phyloP scores from a whole-genome alignment of 1,140 invertebrate genomes.

The Tenebrio molitor region DNA sequence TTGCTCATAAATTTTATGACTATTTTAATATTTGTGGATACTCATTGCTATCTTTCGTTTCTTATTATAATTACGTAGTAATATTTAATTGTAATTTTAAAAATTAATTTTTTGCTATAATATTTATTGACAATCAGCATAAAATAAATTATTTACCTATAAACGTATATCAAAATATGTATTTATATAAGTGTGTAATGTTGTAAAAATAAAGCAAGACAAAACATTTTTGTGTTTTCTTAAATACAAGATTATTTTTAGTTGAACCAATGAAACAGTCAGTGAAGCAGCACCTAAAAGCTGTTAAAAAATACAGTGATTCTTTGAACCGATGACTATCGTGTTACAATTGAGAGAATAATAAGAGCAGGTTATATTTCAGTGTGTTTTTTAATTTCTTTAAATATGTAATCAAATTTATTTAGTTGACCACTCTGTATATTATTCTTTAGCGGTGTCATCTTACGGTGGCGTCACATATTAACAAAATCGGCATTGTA shows the following conservation, averaged over 20 bases:
- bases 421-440: no score
- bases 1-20: background rate
- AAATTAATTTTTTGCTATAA: background rate
- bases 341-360: no score
- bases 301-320: no score
- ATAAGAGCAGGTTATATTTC: no score
- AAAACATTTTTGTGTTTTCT: conserved; percentile 1
- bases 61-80: conserved; percentile 23
- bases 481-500: background rate
- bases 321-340: no score
- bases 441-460: no score
- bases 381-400: no score
- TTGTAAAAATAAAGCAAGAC: conserved; percentile 13
- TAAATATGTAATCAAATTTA: no score
- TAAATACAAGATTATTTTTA: no score
- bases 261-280: no score
- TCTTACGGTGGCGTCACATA: no score
- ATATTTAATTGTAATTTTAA: background rate
- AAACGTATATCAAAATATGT: conserved; percentile 4
- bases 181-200: conserved; percentile 27
- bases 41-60: background rate
- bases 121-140: conserved; percentile 28
- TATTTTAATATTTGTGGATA: conserved; percentile 40
- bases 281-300: no score
- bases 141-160: conserved; percentile 25